Conservation (phyloP, 2,888 invertebrate species). For the Platypus cylindrus region DNA sequence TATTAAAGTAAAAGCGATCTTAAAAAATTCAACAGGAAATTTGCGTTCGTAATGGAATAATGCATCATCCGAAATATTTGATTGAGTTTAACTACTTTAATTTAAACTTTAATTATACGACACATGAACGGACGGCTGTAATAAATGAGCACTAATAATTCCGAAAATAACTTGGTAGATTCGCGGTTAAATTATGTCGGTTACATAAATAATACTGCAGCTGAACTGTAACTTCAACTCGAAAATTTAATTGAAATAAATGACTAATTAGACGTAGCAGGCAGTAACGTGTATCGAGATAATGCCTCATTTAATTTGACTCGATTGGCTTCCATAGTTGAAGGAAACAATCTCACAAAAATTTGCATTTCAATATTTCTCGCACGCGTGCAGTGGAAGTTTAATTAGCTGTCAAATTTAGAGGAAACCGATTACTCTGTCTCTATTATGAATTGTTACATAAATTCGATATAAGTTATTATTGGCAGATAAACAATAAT, state of each 20-base stretch:
- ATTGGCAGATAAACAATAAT: no score
- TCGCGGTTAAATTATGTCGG: constrained; percentile 6
- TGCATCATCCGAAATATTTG: no score
- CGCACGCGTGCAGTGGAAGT: no score
- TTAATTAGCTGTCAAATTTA: no score
- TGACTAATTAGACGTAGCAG: constrained; percentile 9
- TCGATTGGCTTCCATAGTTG: constrained; percentile 7
- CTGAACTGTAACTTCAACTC: constrained; percentile 10
- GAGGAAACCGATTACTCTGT: no score
- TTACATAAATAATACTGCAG: constrained; percentile 9
- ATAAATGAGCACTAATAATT: constrained; percentile 9
- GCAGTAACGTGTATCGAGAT: constrained; percentile 7
- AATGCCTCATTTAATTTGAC: constrained; percentile 8
- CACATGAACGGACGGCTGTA: constrained; percentile 3
- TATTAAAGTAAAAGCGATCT: no score
- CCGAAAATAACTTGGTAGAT: constrained; percentile 9
- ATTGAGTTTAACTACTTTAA: constrained; percentile 4
- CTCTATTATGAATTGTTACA: no score
- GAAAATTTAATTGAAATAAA: constrained; percentile 11
- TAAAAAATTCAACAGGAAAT: no score
- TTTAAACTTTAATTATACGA: constrained; percentile 5
- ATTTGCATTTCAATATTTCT: constrained; percentile 7
- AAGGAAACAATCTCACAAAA: constrained; percentile 6
- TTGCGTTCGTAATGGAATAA: no score
- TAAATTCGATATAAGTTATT: no score